Conservation (phyloP, 2,797 vertebrate species). For the Sebastes elongatus region DNA sequence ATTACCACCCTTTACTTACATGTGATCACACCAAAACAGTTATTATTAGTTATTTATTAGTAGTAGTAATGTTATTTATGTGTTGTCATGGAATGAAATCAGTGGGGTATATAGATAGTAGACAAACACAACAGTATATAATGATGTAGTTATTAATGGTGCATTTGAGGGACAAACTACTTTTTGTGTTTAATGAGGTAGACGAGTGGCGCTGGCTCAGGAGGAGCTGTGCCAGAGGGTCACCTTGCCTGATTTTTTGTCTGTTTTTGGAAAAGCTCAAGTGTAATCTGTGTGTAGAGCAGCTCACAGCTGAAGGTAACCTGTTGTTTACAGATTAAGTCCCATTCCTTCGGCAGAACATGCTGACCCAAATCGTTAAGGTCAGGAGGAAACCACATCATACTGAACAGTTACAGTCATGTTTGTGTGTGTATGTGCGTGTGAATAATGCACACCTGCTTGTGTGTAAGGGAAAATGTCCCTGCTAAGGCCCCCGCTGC, state of each 20-base stretch:
- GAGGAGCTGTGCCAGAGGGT: conserved; percentile 24
- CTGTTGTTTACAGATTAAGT: conserved; percentile 71
- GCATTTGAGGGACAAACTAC: not conserved
- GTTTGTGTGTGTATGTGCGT: conserved; percentile 12
- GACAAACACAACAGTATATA: not conserved
- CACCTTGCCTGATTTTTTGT: conserved; percentile 27
- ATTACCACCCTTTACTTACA: not conserved
- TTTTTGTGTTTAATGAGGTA: not conserved
- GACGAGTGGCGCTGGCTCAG: not conserved
- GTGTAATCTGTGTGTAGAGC: conserved; percentile 55
- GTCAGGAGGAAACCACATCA: conserved; percentile 39
- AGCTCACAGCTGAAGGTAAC: conserved; percentile 65
- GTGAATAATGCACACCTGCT: conserved; percentile 53
- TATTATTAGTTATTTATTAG: not conserved
- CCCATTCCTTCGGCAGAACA: conserved; percentile 56
- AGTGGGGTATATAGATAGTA: not conserved
- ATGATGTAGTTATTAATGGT: not conserved
- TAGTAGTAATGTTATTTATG: not conserved
- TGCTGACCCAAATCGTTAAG: conserved; percentile 67
- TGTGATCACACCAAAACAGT: not conserved
- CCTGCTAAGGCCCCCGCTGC: conserved; percentile 34
- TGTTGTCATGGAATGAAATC: not conserved
- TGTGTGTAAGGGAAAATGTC: conserved; percentile 56
- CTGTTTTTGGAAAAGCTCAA: conserved; percentile 44
- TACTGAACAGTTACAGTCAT: conserved; percentile 19